Base-by-base conservation (phyloP, 92 coral and sea anemone genomes). In the Diadumene lineata region DNA sequence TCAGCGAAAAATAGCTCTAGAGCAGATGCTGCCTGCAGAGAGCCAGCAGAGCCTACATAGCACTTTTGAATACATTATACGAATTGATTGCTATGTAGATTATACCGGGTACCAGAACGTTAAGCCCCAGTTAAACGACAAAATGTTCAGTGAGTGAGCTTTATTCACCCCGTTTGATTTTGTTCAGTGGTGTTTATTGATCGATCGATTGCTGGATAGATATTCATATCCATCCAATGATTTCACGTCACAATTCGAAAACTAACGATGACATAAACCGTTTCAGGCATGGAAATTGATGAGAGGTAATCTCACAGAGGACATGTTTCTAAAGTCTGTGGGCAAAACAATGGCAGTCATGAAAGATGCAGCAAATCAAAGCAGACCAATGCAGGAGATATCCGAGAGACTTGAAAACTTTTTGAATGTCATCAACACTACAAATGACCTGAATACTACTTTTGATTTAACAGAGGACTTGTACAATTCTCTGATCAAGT, bases 281-380 rank as follows among this genome's bases (percentile, higher is more conserved):
- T 62, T 28, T 10, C 7, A 68, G 73, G 25, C 11, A 9, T 68
- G 73, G 73, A 25, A 8, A 1, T 34, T 0, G 1, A 22, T 68
- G 56, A 29, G 55, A 68, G 73, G 73, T 4, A 68, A 68, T 34
- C 31, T 68, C 30, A 68, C 73, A 7, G 73, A 68, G 1, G 56
- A 68, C 1, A 38, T 29, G 55, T 68, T 68, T 22, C 55, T 68
- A 19, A 29, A 68, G 31, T 68, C 73, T 0, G 1, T 68, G 19
- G 43, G 9, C 6, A 34, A 21, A 15, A 43, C 58, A 2, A 50
- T 26, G 31, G 28, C 1, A 15, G 32, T 34, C 13, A 50, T 68
- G 56, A 31, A 43, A 10, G n/a, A 43, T 7, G 29, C 58, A 9
- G 73, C 56, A 0, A 68, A 38, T 50, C 18, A n/a, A 9, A 68